Conservation (phyloP, 2,888 invertebrate species). For the Galeruca laticollis region DNA sequence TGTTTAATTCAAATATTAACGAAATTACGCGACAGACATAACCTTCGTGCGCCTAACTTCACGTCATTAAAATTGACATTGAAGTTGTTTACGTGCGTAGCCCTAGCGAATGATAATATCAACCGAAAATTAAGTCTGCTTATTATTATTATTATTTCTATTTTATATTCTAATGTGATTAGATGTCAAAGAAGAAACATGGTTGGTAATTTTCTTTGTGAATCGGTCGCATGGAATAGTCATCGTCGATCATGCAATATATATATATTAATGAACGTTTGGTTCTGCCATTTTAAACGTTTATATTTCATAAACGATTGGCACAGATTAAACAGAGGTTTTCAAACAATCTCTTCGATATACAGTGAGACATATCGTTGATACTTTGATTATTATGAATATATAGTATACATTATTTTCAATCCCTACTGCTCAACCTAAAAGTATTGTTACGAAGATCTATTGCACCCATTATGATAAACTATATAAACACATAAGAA, state of each 20-base stretch:
- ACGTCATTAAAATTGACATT: conserved; percentile 36
- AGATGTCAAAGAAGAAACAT: conserved; percentile 49
- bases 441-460: too few relatives aligned
- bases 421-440: too few relatives aligned
- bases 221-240: conserved; percentile 47
- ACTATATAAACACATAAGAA: too few relatives aligned
- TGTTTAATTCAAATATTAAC: not conserved
- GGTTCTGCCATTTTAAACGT: conserved; percentile 36
- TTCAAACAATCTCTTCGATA: conserved; percentile 14
- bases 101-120: conserved; percentile 26
- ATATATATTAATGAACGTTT: conserved; percentile 48
- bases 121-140: conserved; percentile 35
- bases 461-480: too few relatives aligned
- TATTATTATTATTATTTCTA: conserved; percentile 34
- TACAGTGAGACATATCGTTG: too few relatives aligned
- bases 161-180: conserved; percentile 45
- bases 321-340: conserved; percentile 20
- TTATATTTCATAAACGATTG: conserved; percentile 29
- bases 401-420: too few relatives aligned
- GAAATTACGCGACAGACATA: conserved; percentile 5
- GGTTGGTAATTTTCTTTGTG: conserved; percentile 46
- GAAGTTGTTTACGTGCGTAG: conserved; percentile 37
- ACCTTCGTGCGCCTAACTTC: conserved; percentile 20
- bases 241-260: conserved; percentile 49
- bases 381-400: too few relatives aligned